Percentiles rank a stretch among this genome's conserved stretches.
phyloP scores from a whole-genome alignment of 2,888 invertebrate genomes.

The Diachrysia chrysitis region DNA sequence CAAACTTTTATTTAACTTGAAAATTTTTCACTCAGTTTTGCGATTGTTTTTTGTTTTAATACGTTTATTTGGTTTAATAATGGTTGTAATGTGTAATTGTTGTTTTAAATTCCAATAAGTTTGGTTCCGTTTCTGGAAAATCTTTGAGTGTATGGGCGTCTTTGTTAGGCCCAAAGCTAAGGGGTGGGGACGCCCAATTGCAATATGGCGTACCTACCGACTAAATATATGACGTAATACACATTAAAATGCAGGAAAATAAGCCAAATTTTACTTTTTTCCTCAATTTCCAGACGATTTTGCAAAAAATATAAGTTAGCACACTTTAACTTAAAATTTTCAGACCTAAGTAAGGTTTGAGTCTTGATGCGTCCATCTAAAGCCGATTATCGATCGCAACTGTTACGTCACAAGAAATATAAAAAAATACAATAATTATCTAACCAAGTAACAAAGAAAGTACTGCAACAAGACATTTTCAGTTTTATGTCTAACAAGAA shows the following conservation, averaged over 20 bases:
- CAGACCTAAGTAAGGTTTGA: background rate
- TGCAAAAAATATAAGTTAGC: background rate
- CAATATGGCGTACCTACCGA: constrained; percentile 76
- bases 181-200: constrained; percentile 75
- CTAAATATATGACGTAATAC: constrained; percentile 64
- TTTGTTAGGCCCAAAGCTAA: constrained; percentile 31
- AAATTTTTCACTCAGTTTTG: background rate
- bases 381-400: constrained; percentile 29
- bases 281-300: background rate
- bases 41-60: background rate
- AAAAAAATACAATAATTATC: constrained; percentile 8
- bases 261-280: constrained; percentile 14
- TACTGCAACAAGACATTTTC: background rate
- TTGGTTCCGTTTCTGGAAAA: constrained; percentile 9
- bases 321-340: background rate
- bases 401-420: constrained; percentile 24
- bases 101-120: background rate
- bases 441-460: constrained; percentile 23
- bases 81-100: background rate
- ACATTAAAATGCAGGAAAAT: constrained; percentile 32
- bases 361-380: constrained; percentile 20
- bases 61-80: background rate
- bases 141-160: constrained; percentile 29
- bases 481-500: background rate
- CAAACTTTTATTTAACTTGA: background rate